Evolutionary conservation across 2,888 invertebrate genomes (phyloP).

Genomic region (Catocala nupta): DNA sequence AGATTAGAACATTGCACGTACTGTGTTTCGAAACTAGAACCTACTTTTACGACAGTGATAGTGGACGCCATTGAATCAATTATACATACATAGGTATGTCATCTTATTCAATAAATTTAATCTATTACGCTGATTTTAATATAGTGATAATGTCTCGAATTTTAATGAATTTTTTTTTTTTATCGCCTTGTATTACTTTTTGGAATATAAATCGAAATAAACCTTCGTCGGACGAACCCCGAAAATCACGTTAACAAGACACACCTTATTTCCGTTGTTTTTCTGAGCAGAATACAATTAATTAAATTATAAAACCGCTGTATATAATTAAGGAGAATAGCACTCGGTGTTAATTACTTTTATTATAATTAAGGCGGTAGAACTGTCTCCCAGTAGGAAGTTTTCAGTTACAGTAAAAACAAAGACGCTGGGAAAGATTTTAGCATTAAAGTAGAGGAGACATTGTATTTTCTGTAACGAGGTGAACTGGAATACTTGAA

Average conservation of each 20-base stretch:
- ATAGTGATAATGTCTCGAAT: no score
- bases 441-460: slow-evolving; percentile 3
- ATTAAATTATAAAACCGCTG: slow-evolving; percentile 43
- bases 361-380: slow-evolving; percentile 41
- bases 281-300: slow-evolving; percentile 23
- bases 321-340: slow-evolving; percentile 35
- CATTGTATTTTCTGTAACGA: slow-evolving; percentile 3
- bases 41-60: no score
- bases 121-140: no score
- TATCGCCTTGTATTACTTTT: no score
- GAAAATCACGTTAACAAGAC: slow-evolving; percentile 8
- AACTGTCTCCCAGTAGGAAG: slow-evolving; percentile 27
- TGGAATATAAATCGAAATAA: no score
- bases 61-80: no score
- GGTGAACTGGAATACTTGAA: slow-evolving; percentile 1
- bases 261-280: slow-evolving; percentile 1
- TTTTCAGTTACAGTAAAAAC: slow-evolving; percentile 33
- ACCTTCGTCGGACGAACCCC: no score
- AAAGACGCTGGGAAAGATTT: slow-evolving; percentile 17
- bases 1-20: no score
- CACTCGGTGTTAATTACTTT: slow-evolving; percentile 42
- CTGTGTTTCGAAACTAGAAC: no score
- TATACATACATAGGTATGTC: no score
- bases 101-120: no score
- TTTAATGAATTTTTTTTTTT: no score